A percentile compares a stretch with the other conserved stretches of the same genome.
These are phyloP conservation scores for Leguminivora glycinivorella DNA, from an alignment of 1,140 invertebrate species.

Conservation along the genomic window DNA sequence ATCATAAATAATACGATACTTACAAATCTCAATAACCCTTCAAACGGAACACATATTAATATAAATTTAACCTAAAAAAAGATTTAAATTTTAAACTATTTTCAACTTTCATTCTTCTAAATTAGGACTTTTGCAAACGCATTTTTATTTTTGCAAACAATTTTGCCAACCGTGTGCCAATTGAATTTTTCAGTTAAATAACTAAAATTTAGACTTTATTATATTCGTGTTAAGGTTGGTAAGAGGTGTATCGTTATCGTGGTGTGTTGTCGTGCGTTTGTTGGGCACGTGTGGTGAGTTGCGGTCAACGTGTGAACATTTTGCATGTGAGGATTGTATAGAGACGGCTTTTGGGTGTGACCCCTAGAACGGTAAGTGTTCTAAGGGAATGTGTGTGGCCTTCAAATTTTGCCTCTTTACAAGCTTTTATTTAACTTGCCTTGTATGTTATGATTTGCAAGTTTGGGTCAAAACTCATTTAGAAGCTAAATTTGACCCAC, in stretches of 20 bases:
- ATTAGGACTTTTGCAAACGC: not conserved
- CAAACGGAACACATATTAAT: not conserved
- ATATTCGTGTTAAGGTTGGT: not conserved
- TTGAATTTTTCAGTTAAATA: not conserved
- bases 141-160: not conserved
- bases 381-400: too few relatives aligned
- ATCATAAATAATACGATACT: conserved; percentile 1
- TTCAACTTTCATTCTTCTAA: not conserved
- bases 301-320: conserved; percentile 16
- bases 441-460: too few relatives aligned
- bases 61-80: not conserved
- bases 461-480: too few relatives aligned
- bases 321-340: not conserved
- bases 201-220: not conserved
- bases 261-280: not conserved
- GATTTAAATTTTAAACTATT: not conserved
- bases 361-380: not conserved
- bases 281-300: not conserved
- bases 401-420: too few relatives aligned
- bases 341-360: not conserved
- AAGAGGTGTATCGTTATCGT: not conserved
- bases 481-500: too few relatives aligned
- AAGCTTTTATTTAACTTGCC: too few relatives aligned
- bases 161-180: not conserved
- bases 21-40: not conserved